Percentiles rank a stretch among this genome's conserved stretches.
Evolutionary conservation across 2,888 invertebrate genomes (phyloP).

Genomic region (Apamea crenata): DNA sequence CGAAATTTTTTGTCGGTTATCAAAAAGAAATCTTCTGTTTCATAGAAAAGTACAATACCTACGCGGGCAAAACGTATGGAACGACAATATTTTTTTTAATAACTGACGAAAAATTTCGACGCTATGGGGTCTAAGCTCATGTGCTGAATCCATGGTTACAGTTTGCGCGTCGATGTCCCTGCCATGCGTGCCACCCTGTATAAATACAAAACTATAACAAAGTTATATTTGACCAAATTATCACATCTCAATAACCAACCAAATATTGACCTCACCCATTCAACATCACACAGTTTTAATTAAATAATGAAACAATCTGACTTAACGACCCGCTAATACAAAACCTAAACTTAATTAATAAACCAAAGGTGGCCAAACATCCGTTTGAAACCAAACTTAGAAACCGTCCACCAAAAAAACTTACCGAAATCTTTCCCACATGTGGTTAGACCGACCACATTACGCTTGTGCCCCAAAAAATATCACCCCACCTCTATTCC

Average conservation of each 20-base stretch:
- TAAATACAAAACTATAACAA: not conserved
- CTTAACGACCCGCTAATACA: constrained; percentile 77
- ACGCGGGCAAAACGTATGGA: no score
- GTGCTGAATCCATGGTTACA: no score
- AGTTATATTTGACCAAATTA: constrained; percentile 47
- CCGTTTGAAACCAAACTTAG: constrained; percentile 82
- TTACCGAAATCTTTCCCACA: constrained; percentile 82
- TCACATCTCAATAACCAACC: constrained; percentile 47
- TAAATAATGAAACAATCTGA: constrained; percentile 67
- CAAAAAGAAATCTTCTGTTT: no score
- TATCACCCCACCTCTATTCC: fast-evolving
- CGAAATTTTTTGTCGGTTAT: no score
- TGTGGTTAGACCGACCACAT: constrained; percentile 59
- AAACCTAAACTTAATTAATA: constrained; percentile 86
- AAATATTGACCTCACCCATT: constrained; percentile 55
- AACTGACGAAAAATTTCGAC: no score
- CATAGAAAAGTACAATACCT: no score
- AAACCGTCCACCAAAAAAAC: constrained; percentile 81
- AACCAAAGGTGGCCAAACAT: constrained; percentile 85
- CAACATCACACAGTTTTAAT: constrained; percentile 72
- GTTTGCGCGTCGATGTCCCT: no score
- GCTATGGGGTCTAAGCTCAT: no score
- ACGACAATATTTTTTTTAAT: no score
- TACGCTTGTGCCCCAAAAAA: not conserved
- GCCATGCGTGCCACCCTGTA: no score